Percentiles rank a stretch among this genome's conserved stretches.
phyloP scores from a whole-genome alignment of 2,113 vertebrate genomes.

The Apteryx mantelli region DNA sequence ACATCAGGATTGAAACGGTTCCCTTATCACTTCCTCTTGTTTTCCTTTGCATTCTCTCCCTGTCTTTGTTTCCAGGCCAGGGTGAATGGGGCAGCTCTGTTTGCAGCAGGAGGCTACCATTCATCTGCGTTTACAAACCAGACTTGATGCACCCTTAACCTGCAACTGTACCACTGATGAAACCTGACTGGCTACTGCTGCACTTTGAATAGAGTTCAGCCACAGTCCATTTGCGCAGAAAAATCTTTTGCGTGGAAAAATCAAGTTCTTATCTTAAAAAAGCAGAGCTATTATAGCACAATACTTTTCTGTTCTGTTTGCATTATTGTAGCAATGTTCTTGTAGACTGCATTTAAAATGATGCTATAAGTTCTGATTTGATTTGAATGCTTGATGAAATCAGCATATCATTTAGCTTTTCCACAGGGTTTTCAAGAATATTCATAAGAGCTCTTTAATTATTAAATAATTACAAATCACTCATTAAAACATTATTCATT shows the following conservation, averaged over 20 bases:
- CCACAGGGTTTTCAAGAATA: conserved; percentile 58
- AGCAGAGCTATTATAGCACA: neutral
- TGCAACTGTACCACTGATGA: neutral
- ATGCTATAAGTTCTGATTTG: conserved; percentile 47
- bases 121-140: neutral
- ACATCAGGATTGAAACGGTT: neutral
- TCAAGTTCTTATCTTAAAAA: neutral
- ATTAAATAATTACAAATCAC: conserved; percentile 73
- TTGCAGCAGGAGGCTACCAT: neutral
- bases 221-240: neutral
- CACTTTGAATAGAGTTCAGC: neutral
- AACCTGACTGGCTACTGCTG: neutral
- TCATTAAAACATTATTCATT: conserved; percentile 65
- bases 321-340: neutral
- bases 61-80: neutral
- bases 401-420: conserved; percentile 57
- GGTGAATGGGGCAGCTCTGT: neutral
- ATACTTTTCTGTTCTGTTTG: neutral
- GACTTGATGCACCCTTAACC: neutral
- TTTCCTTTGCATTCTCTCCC: neutral
- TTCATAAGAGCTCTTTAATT: conserved; percentile 60
- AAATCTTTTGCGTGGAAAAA: neutral
- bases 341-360: conserved; percentile 3
- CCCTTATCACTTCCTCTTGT: neutral
- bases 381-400: conserved; percentile 67